phyloP scores from a whole-genome alignment of 2,113 vertebrate species.

The Pleuronectes platessa region DNA sequence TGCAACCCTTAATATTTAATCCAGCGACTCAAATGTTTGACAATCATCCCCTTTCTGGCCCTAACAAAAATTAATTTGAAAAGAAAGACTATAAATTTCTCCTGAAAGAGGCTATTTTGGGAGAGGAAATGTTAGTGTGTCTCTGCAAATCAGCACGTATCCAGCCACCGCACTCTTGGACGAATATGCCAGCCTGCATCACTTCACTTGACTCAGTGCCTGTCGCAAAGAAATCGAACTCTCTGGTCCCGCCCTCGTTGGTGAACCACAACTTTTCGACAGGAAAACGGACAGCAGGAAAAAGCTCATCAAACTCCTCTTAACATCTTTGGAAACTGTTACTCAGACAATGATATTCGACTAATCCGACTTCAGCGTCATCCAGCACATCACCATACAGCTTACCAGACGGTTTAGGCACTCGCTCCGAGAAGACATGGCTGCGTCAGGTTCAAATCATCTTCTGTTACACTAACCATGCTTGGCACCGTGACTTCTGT shows the following conservation, averaged over 20 bases:
- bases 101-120: conserved; percentile 34
- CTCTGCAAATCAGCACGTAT: conserved; percentile 63
- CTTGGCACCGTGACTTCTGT: conserved; percentile 67
- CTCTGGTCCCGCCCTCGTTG: conserved; percentile 55
- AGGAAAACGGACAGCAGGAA: conserved; percentile 74
- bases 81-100: conserved; percentile 11
- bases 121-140: conserved; percentile 43
- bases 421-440: conserved; percentile 46
- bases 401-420: conserved; percentile 43
- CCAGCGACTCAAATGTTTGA: neutral
- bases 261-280: conserved; percentile 72
- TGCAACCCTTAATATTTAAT: no score
- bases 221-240: conserved; percentile 66
- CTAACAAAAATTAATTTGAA: conserved; percentile 11
- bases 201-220: conserved; percentile 63
- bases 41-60: neutral
- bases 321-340: conserved; percentile 76
- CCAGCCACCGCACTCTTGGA: conserved; percentile 52
- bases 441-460: conserved; percentile 64
- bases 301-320: conserved; percentile 69
- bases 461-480: conserved; percentile 63
- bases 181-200: conserved; percentile 52
- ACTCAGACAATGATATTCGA: conserved; percentile 71
- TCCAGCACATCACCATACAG: conserved; percentile 38
- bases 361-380: conserved; percentile 42